Base-by-base conservation (phyloP, 2,797 vertebrate species). In the Sus cebifrons region DNA sequence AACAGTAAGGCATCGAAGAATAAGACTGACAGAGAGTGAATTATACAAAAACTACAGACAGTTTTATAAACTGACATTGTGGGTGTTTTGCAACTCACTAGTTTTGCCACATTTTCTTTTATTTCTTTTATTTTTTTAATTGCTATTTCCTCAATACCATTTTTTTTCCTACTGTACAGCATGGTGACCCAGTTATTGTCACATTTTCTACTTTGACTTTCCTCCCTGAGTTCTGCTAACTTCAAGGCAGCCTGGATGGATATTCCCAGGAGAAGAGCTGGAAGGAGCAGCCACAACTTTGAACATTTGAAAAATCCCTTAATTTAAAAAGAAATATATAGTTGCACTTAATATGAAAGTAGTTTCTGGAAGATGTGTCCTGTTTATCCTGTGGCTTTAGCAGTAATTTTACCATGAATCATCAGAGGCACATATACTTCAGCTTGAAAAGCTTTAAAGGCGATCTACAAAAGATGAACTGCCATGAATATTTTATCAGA, bases 401-500 rank as follows among this genome's bases (percentile, higher is more conserved):
- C 93, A 97, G 78, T 74, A 87, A 93, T 56, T 82, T 94, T 68
- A 54, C n/a, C 54, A 85, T 78, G 91, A 94, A 62, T 93, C 89
- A 92, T 96, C 96, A 94, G 78, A 95, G 62, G 9, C 36, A 62
- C 49, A 52, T 15, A 49, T n/a, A 60, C 20, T 64, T 17, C 32
- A 67, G 77, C 23, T 68, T 13, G 11, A 92, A 89, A 91, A 54
- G 44, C 86, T 91, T 87, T 95, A 91, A 96, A 96, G 64, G 88
- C 94, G 83, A 96, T 77, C 83, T 91, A 92, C 78, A 91, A 94
- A 97, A 96, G 94, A 94, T 82, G 78, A 70, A 11, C 58, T 64
- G 25, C 71, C 56, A 96, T 97, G 86, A 97, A 97, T 96, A 97
- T 97, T 97, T 97, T 90, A 96, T 93, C 89, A 97, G 91, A 92